Percentiles rank a stretch among this genome's conserved stretches.
These are phyloP conservation scores for Eupithecia insigniata DNA, from an alignment of 2,888 invertebrate genomes.

Conservation along the genomic window DNA sequence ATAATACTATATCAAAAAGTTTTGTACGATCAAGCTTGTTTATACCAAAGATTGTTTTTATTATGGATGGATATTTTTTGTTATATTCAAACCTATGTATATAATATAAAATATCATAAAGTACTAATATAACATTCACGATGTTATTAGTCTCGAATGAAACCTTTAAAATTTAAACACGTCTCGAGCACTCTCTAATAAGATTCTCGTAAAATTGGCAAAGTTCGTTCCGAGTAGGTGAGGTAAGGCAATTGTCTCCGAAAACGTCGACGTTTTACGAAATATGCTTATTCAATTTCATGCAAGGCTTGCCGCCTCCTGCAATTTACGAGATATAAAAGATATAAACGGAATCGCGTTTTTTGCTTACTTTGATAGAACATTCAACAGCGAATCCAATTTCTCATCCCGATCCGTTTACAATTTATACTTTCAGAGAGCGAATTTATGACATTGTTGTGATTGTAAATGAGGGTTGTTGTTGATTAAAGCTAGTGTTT, in stretches of 20 bases:
- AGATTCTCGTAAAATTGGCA: conserved; percentile 82
- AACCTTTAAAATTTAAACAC: conserved; percentile 60
- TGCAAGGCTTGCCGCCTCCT: conserved; percentile 85
- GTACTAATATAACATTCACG: not conserved
- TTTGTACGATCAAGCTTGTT: not conserved
- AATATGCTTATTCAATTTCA: conserved; percentile 85
- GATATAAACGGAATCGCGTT: conserved; percentile 85
- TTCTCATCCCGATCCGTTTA: conserved; percentile 76
- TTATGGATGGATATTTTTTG: not conserved
- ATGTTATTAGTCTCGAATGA: conserved; percentile 46
- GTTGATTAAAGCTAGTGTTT: conserved; percentile 45
- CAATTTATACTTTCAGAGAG: conserved; percentile 70
- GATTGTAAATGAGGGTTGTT: conserved; percentile 21
- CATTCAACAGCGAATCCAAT: conserved; percentile 83
- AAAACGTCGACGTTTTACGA: conserved; percentile 84
- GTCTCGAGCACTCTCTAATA: conserved; percentile 75
- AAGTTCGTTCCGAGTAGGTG: conserved; percentile 84
- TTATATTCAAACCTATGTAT: not conserved
- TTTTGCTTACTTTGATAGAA: conserved; percentile 84
- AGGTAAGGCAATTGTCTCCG: conserved; percentile 85
- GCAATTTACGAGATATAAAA: conserved; percentile 85
- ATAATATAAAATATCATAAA: not conserved
- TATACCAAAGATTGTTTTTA: not conserved
- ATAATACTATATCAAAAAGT: not conserved
- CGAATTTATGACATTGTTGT: conserved; percentile 60